phyloP scores from a whole-genome alignment of 2,113 vertebrate genomes.

The Enhydra lutris region DNA sequence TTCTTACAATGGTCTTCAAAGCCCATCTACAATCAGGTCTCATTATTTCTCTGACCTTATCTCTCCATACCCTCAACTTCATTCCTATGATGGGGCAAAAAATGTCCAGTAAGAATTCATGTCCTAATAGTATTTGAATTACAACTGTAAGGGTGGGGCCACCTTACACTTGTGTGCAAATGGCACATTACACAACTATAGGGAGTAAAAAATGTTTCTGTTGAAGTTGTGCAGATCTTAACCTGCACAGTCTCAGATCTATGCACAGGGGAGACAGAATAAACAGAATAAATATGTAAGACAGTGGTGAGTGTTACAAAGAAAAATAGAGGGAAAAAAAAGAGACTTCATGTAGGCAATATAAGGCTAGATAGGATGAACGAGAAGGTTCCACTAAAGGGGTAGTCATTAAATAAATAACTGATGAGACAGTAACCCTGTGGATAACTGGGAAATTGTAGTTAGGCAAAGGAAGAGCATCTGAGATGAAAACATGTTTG shows the following conservation, averaged over 20 bases:
- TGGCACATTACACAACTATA: neutral
- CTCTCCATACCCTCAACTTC: neutral
- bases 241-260: neutral
- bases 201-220: neutral
- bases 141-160: neutral
- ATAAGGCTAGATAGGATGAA: neutral
- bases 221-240: neutral
- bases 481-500: neutral
- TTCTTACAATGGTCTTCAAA: conserved; percentile 5
- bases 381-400: neutral
- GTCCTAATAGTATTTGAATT: neutral
- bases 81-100: neutral
- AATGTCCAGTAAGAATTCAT: neutral
- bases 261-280: neutral
- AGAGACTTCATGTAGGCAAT: neutral
- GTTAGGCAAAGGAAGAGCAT: neutral
- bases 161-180: neutral
- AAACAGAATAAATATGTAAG: neutral
- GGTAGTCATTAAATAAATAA: neutral
- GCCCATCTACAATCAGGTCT: neutral
- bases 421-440: neutral
- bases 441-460: neutral
- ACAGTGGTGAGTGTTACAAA: neutral
- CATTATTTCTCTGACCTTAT: neutral
- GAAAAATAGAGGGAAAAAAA: neutral